A percentile compares a stretch with the other conserved stretches of the same genome.
Evolutionary conservation across 2,888 invertebrate genomes (phyloP).

Genomic region (Phoenoteleia sp.): DNA sequence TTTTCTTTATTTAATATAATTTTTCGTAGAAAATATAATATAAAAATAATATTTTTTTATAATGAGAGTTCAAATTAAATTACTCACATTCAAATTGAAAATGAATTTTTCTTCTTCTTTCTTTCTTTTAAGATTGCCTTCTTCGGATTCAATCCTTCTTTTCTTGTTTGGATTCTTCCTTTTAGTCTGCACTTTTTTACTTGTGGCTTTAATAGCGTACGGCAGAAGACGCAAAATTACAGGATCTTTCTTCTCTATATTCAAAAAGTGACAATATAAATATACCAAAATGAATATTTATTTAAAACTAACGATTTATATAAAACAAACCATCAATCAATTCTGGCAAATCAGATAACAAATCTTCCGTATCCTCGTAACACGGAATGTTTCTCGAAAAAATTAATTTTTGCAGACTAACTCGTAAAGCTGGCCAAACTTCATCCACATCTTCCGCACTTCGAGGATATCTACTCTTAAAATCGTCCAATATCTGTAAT

Average conservation of each 20-base stretch:
- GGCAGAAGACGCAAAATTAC: conserved; percentile 9
- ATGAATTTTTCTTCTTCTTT: conserved; percentile 1
- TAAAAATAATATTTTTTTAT: too few relatives aligned
- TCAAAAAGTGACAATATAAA: too few relatives aligned
- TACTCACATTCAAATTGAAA: conserved; percentile 5
- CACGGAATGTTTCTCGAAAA: background rate
- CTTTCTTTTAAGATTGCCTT: background rate
- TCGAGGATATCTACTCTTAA: background rate
- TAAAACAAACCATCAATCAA: conserved; percentile 7
- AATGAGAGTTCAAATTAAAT: too few relatives aligned
- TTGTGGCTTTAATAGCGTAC: conserved; percentile 7
- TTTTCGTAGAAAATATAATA: too few relatives aligned
- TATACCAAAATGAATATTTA: too few relatives aligned
- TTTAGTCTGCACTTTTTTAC: background rate
- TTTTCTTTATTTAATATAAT: background rate
- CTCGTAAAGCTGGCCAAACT: background rate
- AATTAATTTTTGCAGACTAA: background rate
- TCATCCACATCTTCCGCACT: background rate
- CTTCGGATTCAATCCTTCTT: background rate
- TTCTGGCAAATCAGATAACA: background rate
- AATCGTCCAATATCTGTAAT: background rate
- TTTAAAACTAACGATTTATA: background rate
- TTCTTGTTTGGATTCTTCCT: background rate
- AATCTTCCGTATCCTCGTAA: background rate
- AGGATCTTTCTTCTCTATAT: conserved; percentile 11